Evolutionary conservation across 2,888 invertebrate species (phyloP).

Genomic region (Tetragnatha montana): DNA sequence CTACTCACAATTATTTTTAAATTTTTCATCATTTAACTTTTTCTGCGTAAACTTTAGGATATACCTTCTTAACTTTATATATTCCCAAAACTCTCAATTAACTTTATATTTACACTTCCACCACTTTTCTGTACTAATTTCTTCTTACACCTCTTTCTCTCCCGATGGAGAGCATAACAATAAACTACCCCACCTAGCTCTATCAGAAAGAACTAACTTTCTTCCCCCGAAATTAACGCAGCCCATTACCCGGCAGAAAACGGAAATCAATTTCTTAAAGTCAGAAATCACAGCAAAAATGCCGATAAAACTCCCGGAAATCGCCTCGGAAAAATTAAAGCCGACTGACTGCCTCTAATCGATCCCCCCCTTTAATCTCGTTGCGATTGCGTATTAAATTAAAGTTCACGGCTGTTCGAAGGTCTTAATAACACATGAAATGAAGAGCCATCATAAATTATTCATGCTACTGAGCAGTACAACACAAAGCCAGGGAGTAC

Average conservation of each 20-base stretch:
- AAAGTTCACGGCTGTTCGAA: constrained; percentile 27
- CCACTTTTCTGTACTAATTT: not conserved
- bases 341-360: not conserved
- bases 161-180: not conserved
- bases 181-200: not conserved
- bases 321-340: not conserved
- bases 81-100: too few species aligned
- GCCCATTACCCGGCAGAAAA: not conserved
- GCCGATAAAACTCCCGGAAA: constrained; percentile 7
- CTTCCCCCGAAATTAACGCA: not conserved
- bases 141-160: not conserved
- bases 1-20: too few species aligned
- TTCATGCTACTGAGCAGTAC: constrained; percentile 26
- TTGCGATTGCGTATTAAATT: constrained; percentile 27
- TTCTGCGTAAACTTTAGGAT: too few species aligned
- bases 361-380: constrained; percentile 8
- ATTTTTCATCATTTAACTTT: too few species aligned
- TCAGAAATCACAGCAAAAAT: constrained; percentile 5
- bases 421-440: constrained; percentile 32
- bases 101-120: not conserved
- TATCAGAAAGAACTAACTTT: too few species aligned
- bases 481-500: constrained; percentile 12
- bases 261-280: constrained; percentile 14
- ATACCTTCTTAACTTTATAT: too few species aligned
- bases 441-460: constrained; percentile 56